phyloP scores from a whole-genome alignment of 2,113 vertebrate genomes.

The Pituophis catenifer region DNA sequence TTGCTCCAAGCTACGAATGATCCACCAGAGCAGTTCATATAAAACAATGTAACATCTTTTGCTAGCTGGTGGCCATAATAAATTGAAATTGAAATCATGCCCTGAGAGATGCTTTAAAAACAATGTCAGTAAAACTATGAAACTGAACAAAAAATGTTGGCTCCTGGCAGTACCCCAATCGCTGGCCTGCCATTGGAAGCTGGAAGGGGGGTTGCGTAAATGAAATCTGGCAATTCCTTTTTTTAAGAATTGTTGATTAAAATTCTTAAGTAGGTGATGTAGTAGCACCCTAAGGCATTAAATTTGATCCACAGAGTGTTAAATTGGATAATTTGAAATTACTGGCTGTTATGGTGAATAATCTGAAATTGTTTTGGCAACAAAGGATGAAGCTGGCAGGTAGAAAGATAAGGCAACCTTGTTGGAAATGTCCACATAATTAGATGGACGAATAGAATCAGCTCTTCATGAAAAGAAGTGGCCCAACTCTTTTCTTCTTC shows the following conservation, averaged over 20 bases:
- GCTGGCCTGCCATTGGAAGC: neutral
- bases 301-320: neutral
- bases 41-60: neutral
- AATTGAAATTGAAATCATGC: neutral
- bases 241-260: neutral
- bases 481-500: neutral
- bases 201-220: neutral
- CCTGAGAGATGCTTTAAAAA: neutral
- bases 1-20: neutral
- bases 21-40: neutral
- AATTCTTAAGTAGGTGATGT: neutral
- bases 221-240: neutral
- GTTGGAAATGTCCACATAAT: too few relatives aligned
- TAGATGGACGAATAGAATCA: neutral
- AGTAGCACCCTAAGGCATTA: neutral
- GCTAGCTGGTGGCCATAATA: neutral
- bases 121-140: neutral
- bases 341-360: neutral
- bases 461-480: neutral
- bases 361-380: neutral
- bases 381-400: neutral
- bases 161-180: neutral
- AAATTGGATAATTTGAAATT: neutral
- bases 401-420: neutral
- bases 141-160: neutral